Conservation (phyloP, 2,888 invertebrate species). For the Agapostemon virescens region DNA sequence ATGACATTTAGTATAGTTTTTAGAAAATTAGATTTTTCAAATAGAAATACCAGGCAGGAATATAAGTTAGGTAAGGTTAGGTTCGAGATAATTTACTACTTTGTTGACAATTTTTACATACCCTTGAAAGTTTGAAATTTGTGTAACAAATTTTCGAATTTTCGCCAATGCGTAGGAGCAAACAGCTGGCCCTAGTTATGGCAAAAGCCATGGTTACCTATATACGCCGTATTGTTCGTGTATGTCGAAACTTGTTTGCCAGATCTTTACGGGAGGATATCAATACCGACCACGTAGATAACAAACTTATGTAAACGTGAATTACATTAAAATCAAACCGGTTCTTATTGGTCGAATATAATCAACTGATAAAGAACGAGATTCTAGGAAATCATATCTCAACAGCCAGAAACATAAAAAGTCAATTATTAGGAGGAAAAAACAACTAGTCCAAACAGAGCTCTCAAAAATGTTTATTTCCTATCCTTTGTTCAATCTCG, state of each 20-base stretch:
- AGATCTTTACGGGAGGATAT: background rate
- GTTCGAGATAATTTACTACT: conserved; percentile 9
- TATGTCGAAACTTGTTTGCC: background rate
- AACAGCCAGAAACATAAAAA: background rate
- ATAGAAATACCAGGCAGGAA: background rate
- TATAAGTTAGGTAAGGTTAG: background rate
- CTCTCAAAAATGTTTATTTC: conserved; percentile 9
- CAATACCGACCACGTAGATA: background rate
- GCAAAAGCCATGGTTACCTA: conserved; percentile 70
- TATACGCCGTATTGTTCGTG: background rate
- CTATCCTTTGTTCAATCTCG: conserved; percentile 6
- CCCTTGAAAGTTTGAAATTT: conserved; percentile 59
- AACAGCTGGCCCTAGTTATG: conserved; percentile 61
- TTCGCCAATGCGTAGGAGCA: conserved; percentile 58
- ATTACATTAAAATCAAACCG: background rate
- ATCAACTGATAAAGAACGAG: conserved; percentile 41
- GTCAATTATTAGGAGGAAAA: background rate
- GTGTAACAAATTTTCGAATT: conserved; percentile 55
- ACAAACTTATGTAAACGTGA: background rate
- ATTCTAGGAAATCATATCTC: conserved; percentile 13
- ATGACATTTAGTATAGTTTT: too few species aligned
- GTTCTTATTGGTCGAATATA: conserved; percentile 38
- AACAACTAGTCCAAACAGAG: background rate
- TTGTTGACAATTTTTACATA: conserved; percentile 47
- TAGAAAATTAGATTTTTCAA: background rate